A percentile compares a stretch with the other conserved stretches of the same genome.
Evolutionary conservation across 2,888 invertebrate genomes (phyloP).

Genomic region (Rhodophaea formosa): DNA sequence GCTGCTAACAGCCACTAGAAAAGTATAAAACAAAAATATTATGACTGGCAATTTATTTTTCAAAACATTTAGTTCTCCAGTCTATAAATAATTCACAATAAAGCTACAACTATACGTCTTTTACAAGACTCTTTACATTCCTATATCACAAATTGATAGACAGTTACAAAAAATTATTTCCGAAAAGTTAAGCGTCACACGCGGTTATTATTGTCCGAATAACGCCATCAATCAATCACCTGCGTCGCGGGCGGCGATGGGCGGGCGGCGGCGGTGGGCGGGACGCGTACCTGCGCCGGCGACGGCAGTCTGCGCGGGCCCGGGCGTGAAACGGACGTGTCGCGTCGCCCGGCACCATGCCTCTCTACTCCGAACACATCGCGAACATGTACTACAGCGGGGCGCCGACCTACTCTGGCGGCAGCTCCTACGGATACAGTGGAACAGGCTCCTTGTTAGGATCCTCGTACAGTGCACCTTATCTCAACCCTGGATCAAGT

Average conservation of each 20-base stretch:
- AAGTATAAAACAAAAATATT: no score
- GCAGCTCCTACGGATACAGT: constrained; percentile 69
- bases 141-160: constrained; percentile 5
- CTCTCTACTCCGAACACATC: constrained; percentile 85
- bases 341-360: constrained; percentile 75
- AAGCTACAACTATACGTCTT: not conserved
- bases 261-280: constrained; percentile 41
- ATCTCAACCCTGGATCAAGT: constrained; percentile 72
- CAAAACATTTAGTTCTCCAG: not conserved
- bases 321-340: constrained; percentile 43
- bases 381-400: constrained; percentile 81
- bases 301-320: constrained; percentile 57
- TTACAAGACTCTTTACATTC: not conserved
- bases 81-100: not conserved
- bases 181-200: constrained; percentile 47
- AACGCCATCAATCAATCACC: constrained; percentile 73
- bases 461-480: constrained; percentile 72
- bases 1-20: no score
- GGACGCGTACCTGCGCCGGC: constrained; percentile 43
- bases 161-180: constrained; percentile 43
- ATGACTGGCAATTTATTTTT: no score
- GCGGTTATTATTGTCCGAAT: constrained; percentile 62
- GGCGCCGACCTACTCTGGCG: constrained; percentile 73
- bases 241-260: constrained; percentile 40
- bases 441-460: constrained; percentile 65